Evolutionary conservation across 2,888 invertebrate genomes (phyloP), one percentile per base, ranked within the genome.

Genomic region (Gisinianus flammeolus): DNA sequence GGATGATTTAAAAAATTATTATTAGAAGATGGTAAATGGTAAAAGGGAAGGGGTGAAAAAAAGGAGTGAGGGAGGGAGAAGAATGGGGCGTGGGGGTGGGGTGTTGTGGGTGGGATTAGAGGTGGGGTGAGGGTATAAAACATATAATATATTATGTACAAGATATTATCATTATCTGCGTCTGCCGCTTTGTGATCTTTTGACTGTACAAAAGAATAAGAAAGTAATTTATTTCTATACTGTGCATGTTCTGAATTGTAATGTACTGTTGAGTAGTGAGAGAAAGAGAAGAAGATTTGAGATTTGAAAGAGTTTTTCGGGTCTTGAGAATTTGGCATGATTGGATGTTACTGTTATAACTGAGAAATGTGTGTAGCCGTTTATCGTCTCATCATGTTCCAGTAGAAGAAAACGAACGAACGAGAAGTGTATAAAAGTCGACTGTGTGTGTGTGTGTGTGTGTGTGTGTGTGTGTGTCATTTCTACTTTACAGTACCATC

Each of bases 31-130:
- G n/a, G n/a, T n/a, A n/a, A n/a, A n/a, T n/a, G 54, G n/a, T 54
- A n/a, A 54, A n/a, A n/a, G 54, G 54, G 54, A 54, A 54, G 54
- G 54, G 16, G n/a, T 54, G n/a, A 54, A 54, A 54, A n/a, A 54
- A n/a, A n/a, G n/a, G 16, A 44, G 44, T 10, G 44, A 44, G 44
- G 16, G 44, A 44, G 44, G 44, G 44, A 44, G 44, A 44, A 16
- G 44, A 16, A 44, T n/a, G n/a, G n/a, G n/a, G n/a, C n/a, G n/a
- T n/a, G n/a, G n/a, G n/a, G n/a, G n/a, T n/a, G n/a, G n/a, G n/a
- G n/a, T n/a, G n/a, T n/a, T n/a, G n/a, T n/a, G n/a, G n/a, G n/a
- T n/a, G n/a, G n/a, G n/a, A n/a, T n/a, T n/a, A n/a, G n/a, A n/a
- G n/a, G n/a, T n/a, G n/a, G n/a, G n/a, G n/a, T n/a, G n/a, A n/a